Percentiles rank a stretch among this genome's conserved stretches.
phyloP scores from a whole-genome alignment of 1,140 invertebrate species.

The Apocrypta bakeri region DNA sequence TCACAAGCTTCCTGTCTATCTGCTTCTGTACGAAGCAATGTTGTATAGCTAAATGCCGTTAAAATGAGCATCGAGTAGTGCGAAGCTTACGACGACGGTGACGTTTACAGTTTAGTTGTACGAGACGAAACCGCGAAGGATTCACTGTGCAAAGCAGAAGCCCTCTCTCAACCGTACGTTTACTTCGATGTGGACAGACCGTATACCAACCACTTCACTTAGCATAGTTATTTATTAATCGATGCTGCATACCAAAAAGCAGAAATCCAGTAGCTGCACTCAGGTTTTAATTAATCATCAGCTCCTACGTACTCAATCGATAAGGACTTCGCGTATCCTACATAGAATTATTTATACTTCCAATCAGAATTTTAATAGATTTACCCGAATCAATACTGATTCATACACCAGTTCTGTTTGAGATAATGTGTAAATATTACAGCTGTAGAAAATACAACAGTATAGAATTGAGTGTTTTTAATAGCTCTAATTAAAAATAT shows the following conservation, averaged over 20 bases:
- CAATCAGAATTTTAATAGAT: too few relatives aligned
- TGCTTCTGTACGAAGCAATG: not conserved
- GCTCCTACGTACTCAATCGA: not conserved
- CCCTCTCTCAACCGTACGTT: not conserved
- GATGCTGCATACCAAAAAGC: not conserved
- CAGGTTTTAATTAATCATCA: not conserved
- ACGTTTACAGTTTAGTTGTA: not conserved
- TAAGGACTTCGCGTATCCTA: not conserved
- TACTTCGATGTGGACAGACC: not conserved
- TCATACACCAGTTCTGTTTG: too few relatives aligned
- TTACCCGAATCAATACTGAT: too few relatives aligned
- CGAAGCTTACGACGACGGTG: not conserved
- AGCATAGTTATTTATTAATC: slow-evolving; percentile 1
- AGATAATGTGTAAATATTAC: too few relatives aligned
- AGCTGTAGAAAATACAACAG: too few relatives aligned
- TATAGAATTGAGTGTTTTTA: too few relatives aligned
- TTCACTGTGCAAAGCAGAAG: not conserved
- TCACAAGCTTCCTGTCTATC: not conserved
- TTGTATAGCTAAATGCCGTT: not conserved
- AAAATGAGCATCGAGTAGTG: not conserved
- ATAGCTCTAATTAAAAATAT: too few relatives aligned
- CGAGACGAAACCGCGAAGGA: not conserved
- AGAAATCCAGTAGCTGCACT: not conserved
- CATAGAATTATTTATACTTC: too few relatives aligned
- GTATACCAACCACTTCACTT: not conserved